A percentile compares a stretch with the other conserved stretches of the same genome.
Evolutionary conservation across 2,888 invertebrate species (phyloP).

Genomic region (Agrotis exclamationis): DNA sequence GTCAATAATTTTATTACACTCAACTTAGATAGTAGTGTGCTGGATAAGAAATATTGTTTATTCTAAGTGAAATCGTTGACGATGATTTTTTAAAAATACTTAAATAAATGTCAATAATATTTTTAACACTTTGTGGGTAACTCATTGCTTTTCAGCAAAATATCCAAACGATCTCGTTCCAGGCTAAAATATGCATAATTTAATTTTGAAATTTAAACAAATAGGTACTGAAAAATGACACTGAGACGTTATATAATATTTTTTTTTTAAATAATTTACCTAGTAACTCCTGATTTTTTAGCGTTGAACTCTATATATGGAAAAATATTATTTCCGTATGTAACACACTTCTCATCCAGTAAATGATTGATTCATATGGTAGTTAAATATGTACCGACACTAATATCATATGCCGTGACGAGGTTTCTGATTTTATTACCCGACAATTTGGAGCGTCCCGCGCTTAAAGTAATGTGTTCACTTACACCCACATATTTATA

Average conservation of each 20-base stretch:
- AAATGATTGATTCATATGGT: slow-evolving; percentile 37
- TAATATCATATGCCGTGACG: slow-evolving; percentile 68
- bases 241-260: too few relatives aligned
- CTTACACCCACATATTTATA: slow-evolving; percentile 38
- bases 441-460: slow-evolving; percentile 72
- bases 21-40: slow-evolving; percentile 36
- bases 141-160: too few relatives aligned
- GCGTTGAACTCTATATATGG: background rate
- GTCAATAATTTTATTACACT: slow-evolving; percentile 63
- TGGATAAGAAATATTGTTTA: slow-evolving; percentile 44
- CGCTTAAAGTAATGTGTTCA: slow-evolving; percentile 70
- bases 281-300: background rate
- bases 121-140: too few relatives aligned
- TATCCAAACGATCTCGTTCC: too few relatives aligned
- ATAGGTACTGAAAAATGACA: too few relatives aligned
- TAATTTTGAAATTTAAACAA: too few relatives aligned
- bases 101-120: too few relatives aligned
- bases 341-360: slow-evolving; percentile 42
- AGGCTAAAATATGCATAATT: too few relatives aligned
- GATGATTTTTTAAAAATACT: background rate
- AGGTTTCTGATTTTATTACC: slow-evolving; percentile 78
- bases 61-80: background rate
- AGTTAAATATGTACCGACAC: slow-evolving; percentile 60
- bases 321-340: background rate
- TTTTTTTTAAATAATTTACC: too few relatives aligned